phyloP scores from a whole-genome alignment of 2,888 invertebrate species.

The Microctonus aethiopoides region DNA sequence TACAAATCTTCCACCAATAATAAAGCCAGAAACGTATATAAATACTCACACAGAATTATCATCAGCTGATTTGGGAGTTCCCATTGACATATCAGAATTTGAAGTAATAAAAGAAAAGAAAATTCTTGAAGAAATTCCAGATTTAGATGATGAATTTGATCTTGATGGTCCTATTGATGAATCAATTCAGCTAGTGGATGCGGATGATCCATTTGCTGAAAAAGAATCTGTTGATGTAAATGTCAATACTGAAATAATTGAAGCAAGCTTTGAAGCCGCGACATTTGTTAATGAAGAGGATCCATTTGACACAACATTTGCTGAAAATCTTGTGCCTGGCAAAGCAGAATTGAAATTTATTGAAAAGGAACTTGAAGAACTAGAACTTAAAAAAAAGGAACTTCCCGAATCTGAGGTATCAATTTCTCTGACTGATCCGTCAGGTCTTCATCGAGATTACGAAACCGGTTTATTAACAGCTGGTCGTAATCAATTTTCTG shows the following conservation, averaged over 20 bases:
- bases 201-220: conserved; percentile 68
- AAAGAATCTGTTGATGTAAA: conserved; percentile 62
- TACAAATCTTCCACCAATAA: conserved; percentile 64
- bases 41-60: conserved; percentile 35
- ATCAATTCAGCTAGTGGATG: conserved; percentile 52
- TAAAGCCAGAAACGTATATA: conserved; percentile 49
- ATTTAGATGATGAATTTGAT: conserved; percentile 61
- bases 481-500: conserved; percentile 24
- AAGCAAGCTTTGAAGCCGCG: conserved; percentile 59
- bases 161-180: conserved; percentile 40
- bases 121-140: conserved; percentile 61
- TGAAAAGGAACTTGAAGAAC: conserved; percentile 74
- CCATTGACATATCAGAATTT: conserved; percentile 69
- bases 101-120: conserved; percentile 66
- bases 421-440: conserved; percentile 75
- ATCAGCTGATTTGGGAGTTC: conserved; percentile 6
- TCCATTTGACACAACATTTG: conserved; percentile 89
- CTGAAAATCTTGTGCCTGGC: conserved; percentile 78
- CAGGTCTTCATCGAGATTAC: conserved; percentile 67
- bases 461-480: conserved; percentile 57
- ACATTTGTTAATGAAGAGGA: conserved; percentile 73
- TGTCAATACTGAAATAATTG: conserved; percentile 60
- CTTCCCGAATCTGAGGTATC: conserved; percentile 66
- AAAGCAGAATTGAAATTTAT: conserved; percentile 72
- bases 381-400: no score